Percentiles rank a stretch among this genome's conserved stretches.
Evolutionary conservation across 2,113 vertebrate species (phyloP).

Genomic region (Brienomyrus brachyistius): DNA sequence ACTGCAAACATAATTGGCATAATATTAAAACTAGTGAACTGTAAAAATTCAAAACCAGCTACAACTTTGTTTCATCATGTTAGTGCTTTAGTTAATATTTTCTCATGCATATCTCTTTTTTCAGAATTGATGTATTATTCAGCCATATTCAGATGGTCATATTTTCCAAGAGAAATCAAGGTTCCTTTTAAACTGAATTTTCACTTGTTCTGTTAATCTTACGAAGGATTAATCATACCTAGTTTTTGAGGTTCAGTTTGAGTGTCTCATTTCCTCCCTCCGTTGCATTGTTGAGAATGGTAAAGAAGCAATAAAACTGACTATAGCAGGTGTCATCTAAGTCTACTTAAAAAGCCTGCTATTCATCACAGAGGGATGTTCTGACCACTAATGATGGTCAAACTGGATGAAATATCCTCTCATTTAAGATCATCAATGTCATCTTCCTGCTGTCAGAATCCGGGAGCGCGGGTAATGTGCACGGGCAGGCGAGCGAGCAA

Average conservation of each 20-base stretch:
- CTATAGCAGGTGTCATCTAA: neutral
- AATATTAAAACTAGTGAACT: constrained; percentile 28
- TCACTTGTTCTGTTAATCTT: neutral
- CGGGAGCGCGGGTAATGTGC: too few relatives aligned
- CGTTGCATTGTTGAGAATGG: neutral
- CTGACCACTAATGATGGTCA: neutral
- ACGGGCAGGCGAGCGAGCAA: too few relatives aligned
- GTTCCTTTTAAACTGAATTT: neutral
- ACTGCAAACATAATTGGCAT: constrained; percentile 54
- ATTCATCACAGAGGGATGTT: neutral
- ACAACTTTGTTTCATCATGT: neutral
- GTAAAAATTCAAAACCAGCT: neutral
- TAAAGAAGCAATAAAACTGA: neutral
- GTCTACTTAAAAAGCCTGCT: neutral
- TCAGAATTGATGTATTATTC: neutral
- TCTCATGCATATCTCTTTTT: neutral
- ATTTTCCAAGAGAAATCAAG: neutral
- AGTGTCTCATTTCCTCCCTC: neutral
- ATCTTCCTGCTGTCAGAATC: neutral
- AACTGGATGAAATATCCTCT: constrained; percentile 60
- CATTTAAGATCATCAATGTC: constrained; percentile 47
- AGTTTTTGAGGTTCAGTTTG: neutral
- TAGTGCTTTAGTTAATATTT: neutral
- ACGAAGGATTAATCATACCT: neutral
- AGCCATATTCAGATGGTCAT: neutral